Evolutionary conservation across 2,797 vertebrate genomes (phyloP).

Genomic region (Ispidina picta): DNA sequence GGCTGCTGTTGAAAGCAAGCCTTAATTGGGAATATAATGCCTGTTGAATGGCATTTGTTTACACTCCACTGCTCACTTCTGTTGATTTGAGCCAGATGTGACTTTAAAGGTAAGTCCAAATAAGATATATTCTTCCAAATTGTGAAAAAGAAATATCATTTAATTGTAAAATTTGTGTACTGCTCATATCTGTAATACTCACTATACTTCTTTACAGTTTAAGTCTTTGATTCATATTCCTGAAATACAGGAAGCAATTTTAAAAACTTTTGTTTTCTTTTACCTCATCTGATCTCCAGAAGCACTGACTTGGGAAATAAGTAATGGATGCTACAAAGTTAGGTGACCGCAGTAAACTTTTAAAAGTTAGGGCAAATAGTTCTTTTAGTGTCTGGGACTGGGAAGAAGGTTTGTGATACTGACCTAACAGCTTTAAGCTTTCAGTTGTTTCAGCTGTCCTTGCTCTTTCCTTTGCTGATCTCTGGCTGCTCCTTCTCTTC

Average conservation of each 20-base stretch:
- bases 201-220: neutral
- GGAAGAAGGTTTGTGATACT: neutral
- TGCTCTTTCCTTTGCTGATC: slow-evolving; percentile 4
- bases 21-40: neutral
- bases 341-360: neutral
- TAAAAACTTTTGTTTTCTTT: neutral
- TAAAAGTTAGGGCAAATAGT: neutral
- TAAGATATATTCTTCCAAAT: slow-evolving; percentile 7
- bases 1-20: neutral
- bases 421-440: neutral
- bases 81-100: slow-evolving; percentile 53
- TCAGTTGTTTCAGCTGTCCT: neutral
- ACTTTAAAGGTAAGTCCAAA: slow-evolving; percentile 70
- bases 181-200: neutral
- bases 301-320: neutral
- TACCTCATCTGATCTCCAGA: neutral
- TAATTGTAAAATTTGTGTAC: neutral
- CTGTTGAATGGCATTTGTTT: neutral
- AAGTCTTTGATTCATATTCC: neutral
- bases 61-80: neutral
- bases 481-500: neutral
- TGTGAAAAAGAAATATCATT: neutral
- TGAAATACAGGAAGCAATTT: neutral
- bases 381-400: neutral
- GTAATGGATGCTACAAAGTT: neutral